Evolutionary conservation across 1,140 invertebrate species (phyloP), one percentile per base, ranked within the genome.

Genomic region (Riptortus pedestris): DNA sequence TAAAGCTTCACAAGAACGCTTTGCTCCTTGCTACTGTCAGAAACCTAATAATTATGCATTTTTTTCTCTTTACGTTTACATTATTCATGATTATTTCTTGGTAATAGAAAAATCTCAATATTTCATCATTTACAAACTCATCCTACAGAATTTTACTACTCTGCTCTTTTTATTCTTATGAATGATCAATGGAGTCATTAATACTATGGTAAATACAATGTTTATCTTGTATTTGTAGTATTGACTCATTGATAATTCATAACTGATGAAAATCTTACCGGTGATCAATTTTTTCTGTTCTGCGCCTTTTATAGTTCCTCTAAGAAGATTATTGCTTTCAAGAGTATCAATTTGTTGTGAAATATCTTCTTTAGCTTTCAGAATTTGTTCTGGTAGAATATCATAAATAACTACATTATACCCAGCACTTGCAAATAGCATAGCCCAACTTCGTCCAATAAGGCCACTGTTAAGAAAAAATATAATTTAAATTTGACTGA

Each of bases 361-460:
- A 47, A 96, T 88, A 69, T 90, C 83, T 22, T 77, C 77, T 0
- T 93, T 72, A 0, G 91, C 91, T 51, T 79, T 81, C 14, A 79
- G 73, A 24, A 95, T 82, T 74, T 90, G 88, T 59, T 86, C 77
- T 12, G 81, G 78, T 26, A 87, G 76, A 33, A 92, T 83, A 72
- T 98, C 93, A 73, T 85, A 96, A 28, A 98, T 77, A 2, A 76
- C 76, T 12, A 96, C 92, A 72, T 88, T 76, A 73, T 94, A 96
- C 7, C 91, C 92, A 27, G 85, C 90, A n/a, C 88, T 84, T 0
- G 91, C 91, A 76, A 95, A 98, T 2, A 97, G 76, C 92, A 97
- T 96, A 0, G 93, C 85, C 91, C 92, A 98, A 70, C 91, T 95
- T 60, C 87, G 82, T 9, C 93, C 94, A 67, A 98, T 95, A 22